A percentile compares a stretch with the other conserved stretches of the same genome.
phyloP scores from a whole-genome alignment of 1,140 invertebrate genomes.

The Brachionus asplanchnoidis region DNA sequence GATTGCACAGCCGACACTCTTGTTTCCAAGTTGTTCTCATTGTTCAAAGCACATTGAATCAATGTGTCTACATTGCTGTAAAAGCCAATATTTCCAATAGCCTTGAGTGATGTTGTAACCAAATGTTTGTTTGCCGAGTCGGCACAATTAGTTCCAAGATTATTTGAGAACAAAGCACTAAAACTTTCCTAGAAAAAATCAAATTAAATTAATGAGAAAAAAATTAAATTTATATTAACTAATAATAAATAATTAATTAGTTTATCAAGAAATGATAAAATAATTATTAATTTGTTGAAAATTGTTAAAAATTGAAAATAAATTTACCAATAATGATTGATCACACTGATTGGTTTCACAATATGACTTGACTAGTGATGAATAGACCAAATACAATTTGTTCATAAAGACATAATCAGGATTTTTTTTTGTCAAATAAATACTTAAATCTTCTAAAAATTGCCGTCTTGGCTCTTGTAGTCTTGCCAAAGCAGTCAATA shows the following conservation, averaged over 20 bases:
- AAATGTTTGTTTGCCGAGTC: neutral
- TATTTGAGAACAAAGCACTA: neutral
- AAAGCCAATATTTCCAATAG: constrained; percentile 37
- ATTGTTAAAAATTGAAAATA: neutral
- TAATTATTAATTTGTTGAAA: neutral
- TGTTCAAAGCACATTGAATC: constrained; percentile 13
- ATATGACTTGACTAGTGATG: neutral
- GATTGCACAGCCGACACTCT: constrained; percentile 27
- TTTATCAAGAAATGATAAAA: neutral
- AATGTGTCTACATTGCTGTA: neutral
- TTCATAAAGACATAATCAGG: neutral
- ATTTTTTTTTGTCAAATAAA: neutral
- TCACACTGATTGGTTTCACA: constrained; percentile 7
- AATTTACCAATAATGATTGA: neutral
- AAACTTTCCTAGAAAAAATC: neutral
- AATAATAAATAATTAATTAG: neutral
- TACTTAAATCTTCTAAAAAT: neutral
- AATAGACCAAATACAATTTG: constrained; percentile 35
- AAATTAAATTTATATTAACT: neutral
- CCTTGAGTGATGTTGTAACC: constrained; percentile 5
- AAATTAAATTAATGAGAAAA: neutral
- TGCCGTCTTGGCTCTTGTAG: neutral
- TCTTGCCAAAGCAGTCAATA: constrained; percentile 37
- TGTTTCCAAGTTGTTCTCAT: neutral
- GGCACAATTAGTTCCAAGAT: constrained; percentile 17